A percentile compares a stretch with the other conserved stretches of the same genome.
phyloP scores from a whole-genome alignment of 1,140 invertebrate species.

The Harlomillsia oculata region DNA sequence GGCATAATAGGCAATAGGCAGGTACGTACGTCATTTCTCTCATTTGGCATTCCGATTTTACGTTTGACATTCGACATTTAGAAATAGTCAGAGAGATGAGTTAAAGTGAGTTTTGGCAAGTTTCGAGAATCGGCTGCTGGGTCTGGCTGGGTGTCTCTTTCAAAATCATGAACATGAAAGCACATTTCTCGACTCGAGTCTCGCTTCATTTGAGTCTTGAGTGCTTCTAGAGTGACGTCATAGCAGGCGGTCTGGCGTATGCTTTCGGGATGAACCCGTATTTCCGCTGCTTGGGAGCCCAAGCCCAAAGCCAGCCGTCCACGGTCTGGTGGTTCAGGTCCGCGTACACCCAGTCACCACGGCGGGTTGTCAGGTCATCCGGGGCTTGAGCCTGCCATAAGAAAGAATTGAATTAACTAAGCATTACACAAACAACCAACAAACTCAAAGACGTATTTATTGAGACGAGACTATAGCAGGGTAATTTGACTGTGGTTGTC shows the following conservation, averaged over 20 bases:
- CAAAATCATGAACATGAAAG: too few relatives aligned
- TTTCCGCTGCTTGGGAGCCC: constrained; percentile 79
- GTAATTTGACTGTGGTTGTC: background rate
- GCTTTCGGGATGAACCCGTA: constrained; percentile 92
- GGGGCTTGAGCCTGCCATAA: constrained; percentile 66
- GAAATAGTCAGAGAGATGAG: background rate
- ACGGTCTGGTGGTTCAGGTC: constrained; percentile 86
- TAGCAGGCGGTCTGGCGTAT: constrained; percentile 82
- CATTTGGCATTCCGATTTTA: too few relatives aligned
- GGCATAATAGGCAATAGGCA: too few relatives aligned
- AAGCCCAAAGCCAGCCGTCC: constrained; percentile 90
- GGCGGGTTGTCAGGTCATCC: constrained; percentile 75
- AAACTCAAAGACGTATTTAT: background rate
- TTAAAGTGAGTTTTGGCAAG: too few relatives aligned
- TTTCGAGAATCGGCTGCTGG: too few relatives aligned
- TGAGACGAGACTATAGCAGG: background rate
- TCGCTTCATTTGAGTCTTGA: background rate
- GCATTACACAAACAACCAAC: too few relatives aligned
- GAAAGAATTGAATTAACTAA: background rate
- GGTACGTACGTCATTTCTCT: too few relatives aligned
- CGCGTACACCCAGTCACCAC: constrained; percentile 90
- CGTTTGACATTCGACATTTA: too few relatives aligned
- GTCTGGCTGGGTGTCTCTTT: too few relatives aligned
- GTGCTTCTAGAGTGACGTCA: constrained; percentile 48
- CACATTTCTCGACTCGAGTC: background rate